Percentiles rank a stretch among this genome's conserved stretches.
Conservation (phyloP, 2,113 vertebrate genomes). For the Campylomormyrus tamandua region DNA sequence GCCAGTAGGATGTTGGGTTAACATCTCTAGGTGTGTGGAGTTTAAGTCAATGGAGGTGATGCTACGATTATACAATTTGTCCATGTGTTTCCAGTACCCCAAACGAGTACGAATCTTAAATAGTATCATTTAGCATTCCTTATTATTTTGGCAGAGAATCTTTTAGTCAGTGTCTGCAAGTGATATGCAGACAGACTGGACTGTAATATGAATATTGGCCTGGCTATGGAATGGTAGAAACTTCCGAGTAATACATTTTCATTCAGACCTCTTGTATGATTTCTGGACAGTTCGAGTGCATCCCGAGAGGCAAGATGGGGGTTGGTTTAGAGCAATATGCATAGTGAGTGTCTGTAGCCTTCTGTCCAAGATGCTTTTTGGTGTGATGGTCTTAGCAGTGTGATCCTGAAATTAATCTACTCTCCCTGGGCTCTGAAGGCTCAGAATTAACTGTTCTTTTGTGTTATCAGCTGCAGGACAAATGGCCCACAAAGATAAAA, state of each 20-base stretch:
- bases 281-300: neutral
- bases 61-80: neutral
- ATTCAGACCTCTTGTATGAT: neutral
- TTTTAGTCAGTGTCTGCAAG: neutral
- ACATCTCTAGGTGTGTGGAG: too few species aligned
- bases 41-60: too few species aligned
- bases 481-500: neutral
- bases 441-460: neutral
- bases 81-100: neutral
- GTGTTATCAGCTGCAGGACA: neutral
- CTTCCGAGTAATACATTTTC: neutral
- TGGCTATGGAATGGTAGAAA: neutral
- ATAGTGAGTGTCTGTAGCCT: neutral
- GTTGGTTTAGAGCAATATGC: neutral
- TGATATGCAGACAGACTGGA: neutral
- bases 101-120: neutral
- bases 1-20: too few species aligned
- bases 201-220: neutral
- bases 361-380: neutral
- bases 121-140: neutral
- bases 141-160: neutral
- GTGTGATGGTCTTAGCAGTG: neutral
- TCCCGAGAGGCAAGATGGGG: neutral
- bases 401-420: neutral
- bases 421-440: neutral